Evolutionary conservation across 2,113 vertebrate species (phyloP).

Genomic region (Rutilus rutilus): DNA sequence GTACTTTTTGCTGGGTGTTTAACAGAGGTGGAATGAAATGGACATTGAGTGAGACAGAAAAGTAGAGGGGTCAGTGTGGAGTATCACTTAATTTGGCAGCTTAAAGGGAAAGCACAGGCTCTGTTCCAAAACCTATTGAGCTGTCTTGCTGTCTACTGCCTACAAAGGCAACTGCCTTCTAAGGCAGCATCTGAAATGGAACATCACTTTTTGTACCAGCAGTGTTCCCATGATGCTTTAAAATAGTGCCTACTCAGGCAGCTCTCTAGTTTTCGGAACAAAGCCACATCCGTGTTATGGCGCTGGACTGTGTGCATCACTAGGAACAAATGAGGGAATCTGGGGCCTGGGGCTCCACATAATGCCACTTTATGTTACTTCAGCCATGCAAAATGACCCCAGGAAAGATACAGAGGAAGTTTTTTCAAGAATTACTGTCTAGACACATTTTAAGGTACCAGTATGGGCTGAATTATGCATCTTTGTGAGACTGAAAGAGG

Average conservation of each 20-base stretch:
- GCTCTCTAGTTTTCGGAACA: background rate
- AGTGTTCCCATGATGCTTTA: background rate
- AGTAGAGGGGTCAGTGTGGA: background rate
- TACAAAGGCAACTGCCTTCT: background rate
- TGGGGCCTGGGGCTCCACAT: background rate
- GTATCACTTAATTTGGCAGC: conserved; percentile 1
- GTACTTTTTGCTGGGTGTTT: background rate
- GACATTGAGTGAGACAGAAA: background rate
- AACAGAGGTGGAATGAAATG: conserved; percentile 18
- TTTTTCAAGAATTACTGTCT: conserved; percentile 28
- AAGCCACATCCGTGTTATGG: background rate
- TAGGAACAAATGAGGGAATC: background rate
- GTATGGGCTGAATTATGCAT: conserved; percentile 15
- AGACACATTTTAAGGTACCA: conserved; percentile 28
- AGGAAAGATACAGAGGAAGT: conserved; percentile 21
- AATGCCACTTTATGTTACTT: conserved; percentile 34
- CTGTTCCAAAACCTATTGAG: background rate
- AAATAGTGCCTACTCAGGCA: background rate
- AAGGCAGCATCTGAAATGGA: background rate
- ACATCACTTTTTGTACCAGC: background rate
- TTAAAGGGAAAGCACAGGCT: background rate
- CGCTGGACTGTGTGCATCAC: background rate
- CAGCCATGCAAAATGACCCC: conserved; percentile 26
- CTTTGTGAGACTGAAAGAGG: conserved; percentile 9
- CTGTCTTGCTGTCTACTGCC: background rate